Evolutionary conservation across 2,797 vertebrate species (phyloP).

Genomic region (Labeo calbasu): DNA sequence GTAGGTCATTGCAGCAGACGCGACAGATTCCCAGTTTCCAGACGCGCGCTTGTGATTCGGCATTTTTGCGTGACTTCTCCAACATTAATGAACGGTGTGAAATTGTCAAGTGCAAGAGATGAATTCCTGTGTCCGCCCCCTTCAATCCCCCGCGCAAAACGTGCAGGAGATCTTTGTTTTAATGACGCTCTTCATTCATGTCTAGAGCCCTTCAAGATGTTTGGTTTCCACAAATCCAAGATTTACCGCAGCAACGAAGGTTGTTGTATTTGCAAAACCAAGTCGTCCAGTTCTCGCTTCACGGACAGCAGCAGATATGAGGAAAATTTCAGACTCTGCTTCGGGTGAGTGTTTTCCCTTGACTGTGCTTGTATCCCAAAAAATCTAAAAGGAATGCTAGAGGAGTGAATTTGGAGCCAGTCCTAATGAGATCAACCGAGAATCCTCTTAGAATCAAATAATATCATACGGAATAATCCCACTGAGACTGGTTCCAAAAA

Average conservation of each 20-base stretch:
- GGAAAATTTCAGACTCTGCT: conserved; percentile 82
- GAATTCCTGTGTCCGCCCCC: neutral
- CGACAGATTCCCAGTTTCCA: neutral
- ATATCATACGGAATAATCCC: no score
- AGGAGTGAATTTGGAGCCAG: neutral
- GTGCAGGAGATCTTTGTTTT: neutral
- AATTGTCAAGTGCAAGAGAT: neutral
- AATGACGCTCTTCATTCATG: conserved; percentile 22
- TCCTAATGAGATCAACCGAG: neutral
- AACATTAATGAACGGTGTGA: neutral
- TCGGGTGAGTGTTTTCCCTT: conserved; percentile 73
- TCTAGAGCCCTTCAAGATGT: conserved; percentile 71
- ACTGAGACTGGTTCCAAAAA: neutral
- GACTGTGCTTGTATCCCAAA: neutral
- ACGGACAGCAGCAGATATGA: conserved; percentile 86
- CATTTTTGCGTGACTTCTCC: neutral
- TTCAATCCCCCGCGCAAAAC: conserved; percentile 8
- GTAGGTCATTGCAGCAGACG: conserved; percentile 48
- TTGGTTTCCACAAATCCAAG: conserved; percentile 86
- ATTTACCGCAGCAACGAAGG: conserved; percentile 86
- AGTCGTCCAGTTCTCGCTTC: conserved; percentile 85
- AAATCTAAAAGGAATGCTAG: neutral
- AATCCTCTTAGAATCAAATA: neutral
- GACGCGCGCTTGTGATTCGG: neutral
- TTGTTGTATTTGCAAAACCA: conserved; percentile 87